phyloP scores from a whole-genome alignment of 2,888 invertebrate species.

The Apodemia hepburni region DNA sequence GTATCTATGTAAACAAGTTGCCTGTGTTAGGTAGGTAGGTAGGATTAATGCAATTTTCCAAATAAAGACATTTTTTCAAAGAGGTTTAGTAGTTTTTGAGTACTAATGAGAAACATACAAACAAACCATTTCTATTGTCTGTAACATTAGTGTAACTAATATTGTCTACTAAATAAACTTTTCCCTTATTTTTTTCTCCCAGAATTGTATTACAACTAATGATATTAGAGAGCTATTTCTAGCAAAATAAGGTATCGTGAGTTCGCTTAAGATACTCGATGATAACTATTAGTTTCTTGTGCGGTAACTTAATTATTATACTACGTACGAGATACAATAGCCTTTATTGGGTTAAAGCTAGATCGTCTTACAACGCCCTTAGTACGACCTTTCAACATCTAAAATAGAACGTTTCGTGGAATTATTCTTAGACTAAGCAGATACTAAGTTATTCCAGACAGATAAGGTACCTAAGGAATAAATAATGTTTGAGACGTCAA shows the following conservation, averaged over 20 bases:
- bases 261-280: not conserved
- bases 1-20: too few species aligned
- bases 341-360: not conserved
- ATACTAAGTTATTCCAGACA: not conserved
- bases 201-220: not conserved
- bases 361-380: not conserved
- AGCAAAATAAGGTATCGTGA: conserved; percentile 3
- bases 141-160: too few species aligned
- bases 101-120: too few species aligned
- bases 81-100: too few species aligned
- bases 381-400: not conserved
- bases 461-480: not conserved
- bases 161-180: not conserved
- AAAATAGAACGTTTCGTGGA: not conserved
- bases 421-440: not conserved
- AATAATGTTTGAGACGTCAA: not conserved
- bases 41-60: too few species aligned
- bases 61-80: too few species aligned
- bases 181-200: not conserved
- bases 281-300: conserved; percentile 1
- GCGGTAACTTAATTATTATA: not conserved
- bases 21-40: too few species aligned
- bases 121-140: too few species aligned
- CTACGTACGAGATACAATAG: not conserved
- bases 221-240: not conserved